phyloP scores from a whole-genome alignment of 2,888 invertebrate genomes.

The Acanthoscelides obtectus region DNA sequence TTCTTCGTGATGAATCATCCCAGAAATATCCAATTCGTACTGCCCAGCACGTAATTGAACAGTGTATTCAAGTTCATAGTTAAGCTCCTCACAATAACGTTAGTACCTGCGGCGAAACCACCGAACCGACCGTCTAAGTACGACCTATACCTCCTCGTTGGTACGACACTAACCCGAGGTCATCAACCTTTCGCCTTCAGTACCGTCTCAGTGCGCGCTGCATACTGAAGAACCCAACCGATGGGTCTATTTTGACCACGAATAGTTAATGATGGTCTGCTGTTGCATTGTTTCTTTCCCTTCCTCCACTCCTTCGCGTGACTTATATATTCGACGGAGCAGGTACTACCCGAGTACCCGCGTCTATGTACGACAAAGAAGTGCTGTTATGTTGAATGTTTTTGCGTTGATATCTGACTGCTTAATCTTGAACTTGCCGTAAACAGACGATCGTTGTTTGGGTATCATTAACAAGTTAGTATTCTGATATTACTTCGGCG shows the following conservation, averaged over 20 bases:
- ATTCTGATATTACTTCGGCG: too few relatives aligned
- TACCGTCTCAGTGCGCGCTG: not conserved
- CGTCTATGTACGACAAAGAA: not conserved
- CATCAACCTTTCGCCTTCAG: not conserved
- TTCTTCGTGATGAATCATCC: not conserved
- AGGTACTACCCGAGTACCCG: too few relatives aligned
- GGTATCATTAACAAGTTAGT: too few relatives aligned
- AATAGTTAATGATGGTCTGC: not conserved
- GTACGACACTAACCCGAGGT: not conserved
- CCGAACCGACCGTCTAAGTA: not conserved
- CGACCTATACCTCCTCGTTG: too few relatives aligned
- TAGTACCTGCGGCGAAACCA: not conserved
- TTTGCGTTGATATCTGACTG: not conserved
- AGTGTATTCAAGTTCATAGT: not conserved
- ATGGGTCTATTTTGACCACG: not conserved
- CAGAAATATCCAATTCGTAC: not conserved
- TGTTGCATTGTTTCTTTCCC: not conserved
- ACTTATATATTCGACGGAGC: not conserved
- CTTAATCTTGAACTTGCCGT: not conserved
- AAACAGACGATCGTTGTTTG: too few relatives aligned
- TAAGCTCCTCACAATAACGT: not conserved
- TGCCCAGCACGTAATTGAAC: not conserved
- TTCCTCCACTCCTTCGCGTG: not conserved
- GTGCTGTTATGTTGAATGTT: not conserved
- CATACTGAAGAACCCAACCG: not conserved